Percentiles rank a stretch among this genome's conserved stretches.
Conservation (phyloP, 2,888 invertebrate species). For the Dyspetes luteomarginatus region DNA sequence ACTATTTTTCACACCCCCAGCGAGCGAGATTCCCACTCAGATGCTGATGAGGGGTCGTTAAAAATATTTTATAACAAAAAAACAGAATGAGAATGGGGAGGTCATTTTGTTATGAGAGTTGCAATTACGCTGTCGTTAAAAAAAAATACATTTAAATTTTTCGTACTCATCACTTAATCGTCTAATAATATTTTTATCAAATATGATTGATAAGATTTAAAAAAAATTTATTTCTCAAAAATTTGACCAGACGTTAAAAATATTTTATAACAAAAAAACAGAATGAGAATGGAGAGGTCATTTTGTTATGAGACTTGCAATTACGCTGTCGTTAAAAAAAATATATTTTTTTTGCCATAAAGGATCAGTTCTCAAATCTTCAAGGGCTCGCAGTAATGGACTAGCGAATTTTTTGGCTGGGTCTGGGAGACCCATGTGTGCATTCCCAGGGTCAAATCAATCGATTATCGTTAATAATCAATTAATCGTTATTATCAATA, state of each 20-base stretch:
- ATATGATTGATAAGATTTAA: too few species aligned
- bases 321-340: not conserved
- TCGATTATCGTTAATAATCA: too few species aligned
- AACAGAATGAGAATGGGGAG: not conserved
- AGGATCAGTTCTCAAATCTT: too few species aligned
- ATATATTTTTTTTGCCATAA: too few species aligned
- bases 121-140: not conserved
- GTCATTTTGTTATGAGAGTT: not conserved
- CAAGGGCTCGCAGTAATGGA: too few species aligned
- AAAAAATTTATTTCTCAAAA: too few species aligned
- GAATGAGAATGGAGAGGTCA: not conserved
- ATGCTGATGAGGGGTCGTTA: not conserved
- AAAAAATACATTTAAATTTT: not conserved
- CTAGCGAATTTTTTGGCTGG: too few species aligned
- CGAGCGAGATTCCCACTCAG: not conserved
- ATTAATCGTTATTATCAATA: not conserved
- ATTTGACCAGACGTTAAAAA: too few species aligned
- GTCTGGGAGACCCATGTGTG: too few species aligned
- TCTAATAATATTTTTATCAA: too few species aligned
- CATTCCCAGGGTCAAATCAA: too few species aligned
- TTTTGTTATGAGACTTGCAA: not conserved
- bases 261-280: not conserved
- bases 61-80: constrained; percentile 5
- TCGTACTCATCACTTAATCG: too few species aligned
- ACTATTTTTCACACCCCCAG: constrained; percentile 29